phyloP scores from a whole-genome alignment of 2,797 vertebrate genomes.

The Lemur catta region DNA sequence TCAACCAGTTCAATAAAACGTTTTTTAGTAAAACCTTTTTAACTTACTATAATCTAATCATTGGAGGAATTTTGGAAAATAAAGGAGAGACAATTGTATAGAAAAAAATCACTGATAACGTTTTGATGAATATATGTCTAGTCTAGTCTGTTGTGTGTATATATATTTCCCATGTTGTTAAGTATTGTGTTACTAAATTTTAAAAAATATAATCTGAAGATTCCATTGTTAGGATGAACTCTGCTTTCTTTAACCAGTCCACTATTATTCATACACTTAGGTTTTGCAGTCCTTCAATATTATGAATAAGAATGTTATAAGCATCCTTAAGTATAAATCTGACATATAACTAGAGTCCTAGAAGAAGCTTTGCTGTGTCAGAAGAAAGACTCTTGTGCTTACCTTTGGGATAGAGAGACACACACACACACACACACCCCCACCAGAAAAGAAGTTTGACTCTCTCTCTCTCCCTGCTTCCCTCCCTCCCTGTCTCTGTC shows the following conservation, averaged over 20 bases:
- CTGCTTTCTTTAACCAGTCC: not conserved
- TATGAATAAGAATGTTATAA: not conserved
- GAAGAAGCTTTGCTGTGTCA: not conserved
- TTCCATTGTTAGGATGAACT: not conserved
- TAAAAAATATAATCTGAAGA: not conserved
- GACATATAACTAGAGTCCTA: not conserved
- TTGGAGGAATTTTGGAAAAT: constrained; percentile 35
- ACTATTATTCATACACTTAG: not conserved
- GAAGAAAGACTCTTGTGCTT: not conserved
- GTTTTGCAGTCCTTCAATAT: not conserved
- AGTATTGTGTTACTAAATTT: not conserved
- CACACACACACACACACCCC: not conserved
- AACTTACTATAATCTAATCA: not conserved
- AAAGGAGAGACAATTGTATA: not conserved
- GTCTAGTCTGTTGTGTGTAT: not conserved
- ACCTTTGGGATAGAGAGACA: not conserved
- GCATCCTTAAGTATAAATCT: not conserved
- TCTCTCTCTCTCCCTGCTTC: no score
- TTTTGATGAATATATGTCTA: not conserved
- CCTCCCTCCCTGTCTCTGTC: no score
- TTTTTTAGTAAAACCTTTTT: not conserved
- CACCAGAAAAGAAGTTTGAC: no score
- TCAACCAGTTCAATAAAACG: not conserved
- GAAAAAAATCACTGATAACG: not conserved
- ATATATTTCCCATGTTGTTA: not conserved